These are phyloP conservation scores for Peromyscus californicus DNA, from an alignment of 2,113 vertebrate genomes.

Conservation along the genomic window DNA sequence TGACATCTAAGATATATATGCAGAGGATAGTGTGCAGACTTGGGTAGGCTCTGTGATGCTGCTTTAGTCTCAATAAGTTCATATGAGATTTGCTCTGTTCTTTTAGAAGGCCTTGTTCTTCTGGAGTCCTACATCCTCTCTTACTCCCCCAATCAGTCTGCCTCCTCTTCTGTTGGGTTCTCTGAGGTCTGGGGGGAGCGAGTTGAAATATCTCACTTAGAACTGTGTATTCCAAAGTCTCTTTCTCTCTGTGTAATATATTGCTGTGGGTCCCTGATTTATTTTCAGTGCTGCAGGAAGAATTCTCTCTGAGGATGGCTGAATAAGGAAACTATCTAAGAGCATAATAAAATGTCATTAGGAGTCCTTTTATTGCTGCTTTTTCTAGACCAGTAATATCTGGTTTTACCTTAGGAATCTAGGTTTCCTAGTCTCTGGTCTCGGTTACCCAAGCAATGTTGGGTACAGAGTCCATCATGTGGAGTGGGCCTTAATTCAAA, in stretches of 20 bases:
- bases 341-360: neutral
- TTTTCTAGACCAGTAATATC: neutral
- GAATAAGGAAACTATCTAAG: neutral
- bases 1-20: neutral
- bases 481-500: neutral
- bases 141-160: neutral
- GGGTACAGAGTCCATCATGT: neutral
- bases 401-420: neutral
- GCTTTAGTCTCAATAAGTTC: neutral
- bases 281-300: neutral
- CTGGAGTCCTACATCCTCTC: neutral
- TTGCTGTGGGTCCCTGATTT: neutral
- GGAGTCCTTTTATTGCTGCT: neutral
- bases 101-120: neutral
- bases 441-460: neutral
- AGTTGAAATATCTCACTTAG: neutral
- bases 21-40: neutral
- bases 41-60: neutral
- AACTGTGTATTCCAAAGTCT: neutral
- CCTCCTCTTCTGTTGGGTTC: neutral
- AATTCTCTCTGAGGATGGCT: neutral
- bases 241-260: neutral
- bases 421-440: neutral
- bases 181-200: accelerated
- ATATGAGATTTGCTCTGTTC: neutral